Base-by-base conservation (phyloP, 2,888 invertebrate genomes). In the Venustoraphidia nigricollis region DNA sequence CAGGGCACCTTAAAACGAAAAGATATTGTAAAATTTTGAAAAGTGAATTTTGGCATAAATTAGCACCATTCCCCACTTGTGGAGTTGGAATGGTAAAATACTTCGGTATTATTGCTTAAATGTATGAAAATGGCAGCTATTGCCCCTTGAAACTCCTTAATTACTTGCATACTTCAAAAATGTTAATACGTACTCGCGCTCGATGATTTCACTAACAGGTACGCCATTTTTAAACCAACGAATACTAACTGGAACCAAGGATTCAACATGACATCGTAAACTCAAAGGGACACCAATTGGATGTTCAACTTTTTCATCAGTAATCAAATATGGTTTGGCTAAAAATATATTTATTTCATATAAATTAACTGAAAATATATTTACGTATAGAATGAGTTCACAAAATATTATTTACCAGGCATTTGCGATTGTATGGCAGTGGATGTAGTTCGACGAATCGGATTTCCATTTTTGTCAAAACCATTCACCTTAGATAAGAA, bases 351-450 rank as follows among this genome's bases (percentile, higher is more conserved):
- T 35, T 17, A 37, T 11, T 10, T 36, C 37, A 41, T 10, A 9
- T 14, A 10, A 2, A 14, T 9, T n/a, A 39, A 14, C 40, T 14
- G 34, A 42, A 10, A 42, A 42, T 34, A 42, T 9, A 17, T 34
- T 42, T 17, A 2, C 3, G 10, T 34, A 42, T 10, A 14, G 10
- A 11, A 10, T 27, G 9, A 8, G 11, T 42, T 8, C 10, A 41
- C 34, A 43, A 45, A n/a, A n/a, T 41, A 3, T 17, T 44, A 42
- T 50, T 56, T 57, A 73, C 76, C 74, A 54, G 79, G 77, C 10
- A 65, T 53, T 50, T 77, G 73, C 0, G 77, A 68, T 53, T 76
- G 76, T 35, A 83, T 73, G 10, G 82, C 82, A 1, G 82, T 82
- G 0, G 77, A 70, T 0, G 82, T 76, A 1, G 79, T 71, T 54